These are phyloP conservation scores for Vanacampus margaritifer DNA, from an alignment of 2,113 vertebrate genomes.

Conservation along the genomic window DNA sequence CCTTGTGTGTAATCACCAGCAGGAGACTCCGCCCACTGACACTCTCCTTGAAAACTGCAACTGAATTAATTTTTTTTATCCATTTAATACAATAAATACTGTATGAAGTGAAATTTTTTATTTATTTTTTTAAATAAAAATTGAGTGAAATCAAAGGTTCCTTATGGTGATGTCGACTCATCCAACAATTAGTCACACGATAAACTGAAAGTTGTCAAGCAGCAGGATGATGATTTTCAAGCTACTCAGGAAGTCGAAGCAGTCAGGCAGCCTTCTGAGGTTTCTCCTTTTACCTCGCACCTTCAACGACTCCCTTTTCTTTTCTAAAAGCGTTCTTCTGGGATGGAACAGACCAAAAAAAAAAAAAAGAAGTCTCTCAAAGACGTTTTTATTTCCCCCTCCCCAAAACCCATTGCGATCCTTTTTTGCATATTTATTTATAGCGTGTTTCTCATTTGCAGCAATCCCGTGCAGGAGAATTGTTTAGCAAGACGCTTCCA, in stretches of 20 bases:
- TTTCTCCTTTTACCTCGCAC: constrained; percentile 29
- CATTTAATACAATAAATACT: no score
- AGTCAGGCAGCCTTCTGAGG: constrained; percentile 24
- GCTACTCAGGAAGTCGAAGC: constrained; percentile 6
- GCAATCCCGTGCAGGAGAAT: constrained; percentile 10
- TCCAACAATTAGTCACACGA: background rate
- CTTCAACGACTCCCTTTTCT: constrained; percentile 31
- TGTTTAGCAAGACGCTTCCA: constrained; percentile 41
- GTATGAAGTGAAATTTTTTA: no score
- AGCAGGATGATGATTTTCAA: constrained; percentile 9
- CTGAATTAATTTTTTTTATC: no score
- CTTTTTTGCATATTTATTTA: constrained; percentile 59
- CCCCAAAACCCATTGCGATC: constrained; percentile 35
- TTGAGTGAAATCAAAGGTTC: background rate
- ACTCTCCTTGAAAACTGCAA: no score
- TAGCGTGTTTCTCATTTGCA: constrained; percentile 51
- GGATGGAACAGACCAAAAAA: constrained; percentile 3
- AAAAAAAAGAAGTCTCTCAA: background rate
- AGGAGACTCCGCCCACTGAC: no score
- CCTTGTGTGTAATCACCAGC: no score
- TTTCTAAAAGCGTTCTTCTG: constrained; percentile 23
- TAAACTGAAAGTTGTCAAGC: constrained; percentile 35
- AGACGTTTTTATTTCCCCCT: constrained; percentile 17
- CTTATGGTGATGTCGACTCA: background rate
- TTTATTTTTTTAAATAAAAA: no score